Evolutionary conservation across 2,888 invertebrate species (phyloP).

Genomic region (Melitaea athalia): DNA sequence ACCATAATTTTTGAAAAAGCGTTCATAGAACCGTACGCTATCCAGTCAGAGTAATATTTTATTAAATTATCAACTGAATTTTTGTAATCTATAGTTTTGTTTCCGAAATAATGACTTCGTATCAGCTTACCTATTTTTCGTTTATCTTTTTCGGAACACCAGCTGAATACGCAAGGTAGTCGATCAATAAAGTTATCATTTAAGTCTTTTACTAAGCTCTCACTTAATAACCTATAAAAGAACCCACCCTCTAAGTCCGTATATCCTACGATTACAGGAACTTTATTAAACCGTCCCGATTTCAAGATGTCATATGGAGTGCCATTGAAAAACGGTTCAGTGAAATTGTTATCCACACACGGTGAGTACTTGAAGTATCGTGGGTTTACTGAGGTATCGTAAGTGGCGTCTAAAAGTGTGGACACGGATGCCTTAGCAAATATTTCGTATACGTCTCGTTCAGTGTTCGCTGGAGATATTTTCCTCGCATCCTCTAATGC

Average conservation of each 20-base stretch:
- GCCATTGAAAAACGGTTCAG: slow-evolving; percentile 66
- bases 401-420: slow-evolving; percentile 54
- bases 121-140: slow-evolving; percentile 54
- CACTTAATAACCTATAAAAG: slow-evolving; percentile 63
- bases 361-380: slow-evolving; percentile 70
- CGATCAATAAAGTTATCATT: slow-evolving; percentile 59
- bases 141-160: slow-evolving; percentile 57
- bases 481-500: slow-evolving; percentile 62
- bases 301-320: slow-evolving; percentile 64
- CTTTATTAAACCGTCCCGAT: slow-evolving; percentile 62
- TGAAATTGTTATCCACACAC: slow-evolving; percentile 60
- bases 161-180: slow-evolving; percentile 67
- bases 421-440: slow-evolving; percentile 28
- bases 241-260: slow-evolving; percentile 64
- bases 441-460: slow-evolving; percentile 31
- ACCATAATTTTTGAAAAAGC: slow-evolving; percentile 60
- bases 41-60: slow-evolving; percentile 67
- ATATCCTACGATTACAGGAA: slow-evolving; percentile 66
- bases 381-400: slow-evolving; percentile 59
- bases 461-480: slow-evolving; percentile 49
- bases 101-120: slow-evolving; percentile 63
- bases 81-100: slow-evolving; percentile 45
- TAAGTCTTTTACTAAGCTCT: slow-evolving; percentile 54
- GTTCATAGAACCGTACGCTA: slow-evolving; percentile 57
- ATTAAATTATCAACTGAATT: slow-evolving; percentile 49